Percentiles rank a stretch among this genome's conserved stretches.
These are phyloP conservation scores for Crotophaga sulcirostris DNA, from an alignment of 2,113 vertebrate species.

Conservation along the genomic window DNA sequence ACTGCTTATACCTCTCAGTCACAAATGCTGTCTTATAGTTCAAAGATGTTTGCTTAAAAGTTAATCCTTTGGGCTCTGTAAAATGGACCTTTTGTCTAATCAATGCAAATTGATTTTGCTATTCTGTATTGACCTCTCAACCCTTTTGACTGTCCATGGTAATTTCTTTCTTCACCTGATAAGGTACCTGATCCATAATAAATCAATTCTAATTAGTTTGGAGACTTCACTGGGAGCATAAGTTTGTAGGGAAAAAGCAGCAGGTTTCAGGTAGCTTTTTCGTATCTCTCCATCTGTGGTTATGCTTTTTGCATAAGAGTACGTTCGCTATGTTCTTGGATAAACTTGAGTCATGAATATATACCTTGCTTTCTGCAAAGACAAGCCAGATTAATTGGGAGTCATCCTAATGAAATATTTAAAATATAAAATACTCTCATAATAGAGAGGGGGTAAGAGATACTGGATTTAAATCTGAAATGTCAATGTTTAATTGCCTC, in stretches of 20 bases:
- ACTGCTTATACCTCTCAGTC: constrained; percentile 66
- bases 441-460: background rate
- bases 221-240: constrained; percentile 78
- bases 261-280: constrained; percentile 66
- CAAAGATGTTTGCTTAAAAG: constrained; percentile 92
- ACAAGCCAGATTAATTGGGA: background rate
- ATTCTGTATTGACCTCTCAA: constrained; percentile 93
- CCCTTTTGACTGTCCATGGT: constrained; percentile 90
- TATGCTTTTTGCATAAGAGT: constrained; percentile 22
- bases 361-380: background rate
- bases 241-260: constrained; percentile 74
- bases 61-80: constrained; percentile 94
- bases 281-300: constrained; percentile 31
- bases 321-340: background rate
- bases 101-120: constrained; percentile 99
- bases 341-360: background rate
- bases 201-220: constrained; percentile 99
- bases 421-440: background rate
- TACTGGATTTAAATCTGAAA: background rate
- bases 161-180: constrained; percentile 96
- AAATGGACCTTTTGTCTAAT: constrained; percentile 98
- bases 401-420: background rate
- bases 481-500: background rate
- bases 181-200: constrained; percentile 97
- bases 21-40: constrained; percentile 77